Base-by-base conservation (phyloP, 2,888 invertebrate genomes). In the Laspeyria flexula region DNA sequence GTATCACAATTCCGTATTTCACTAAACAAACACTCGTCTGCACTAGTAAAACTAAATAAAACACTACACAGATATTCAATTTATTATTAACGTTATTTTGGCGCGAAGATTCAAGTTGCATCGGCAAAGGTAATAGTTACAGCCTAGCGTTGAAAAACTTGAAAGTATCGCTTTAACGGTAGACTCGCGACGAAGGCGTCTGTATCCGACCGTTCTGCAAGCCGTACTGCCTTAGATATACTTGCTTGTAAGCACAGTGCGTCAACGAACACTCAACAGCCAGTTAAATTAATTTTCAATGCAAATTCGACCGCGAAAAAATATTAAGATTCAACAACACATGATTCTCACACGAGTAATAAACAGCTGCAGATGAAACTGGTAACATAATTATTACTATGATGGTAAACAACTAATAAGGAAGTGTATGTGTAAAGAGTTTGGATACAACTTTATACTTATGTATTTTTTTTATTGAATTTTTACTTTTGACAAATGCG, bases 21-120 rank as follows among this genome's bases (percentile, higher is more conserved):
- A 85, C 84, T 77, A 81, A 83, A 83, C 83, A 88, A 88, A 86
- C 79, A 81, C 69, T 77, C 78, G 79, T 77, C 75, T 75, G 56
- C 68, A 67, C 57, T 50, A 53, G 55, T 65, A 58, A 66, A 65
- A 63, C 41, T 50, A 44, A 37, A 48, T 41, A 55, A 66, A 48
- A 59, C 44, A 54, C 44, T 41, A 35, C 43, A 55, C 45, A 45
- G 55, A 60, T 67, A 64, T 46, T 12, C 47, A 60, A 37, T 33
- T 16, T 33, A 39, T 46, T 53, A 33, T 43, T 53, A 25, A 39
- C 11, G 40, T 37, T 29, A 39, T 55, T 57, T 61, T 49, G 30
- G 47, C 55, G 63, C 63, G 44, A 43, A 41, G 29, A 37, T 37
- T 46, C 40, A 42, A 52, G 46, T 37, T 49, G 40, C 60, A 60